Conservation (phyloP, 64 coral and sea anemone species). For the Pachyseris speciosa region DNA sequence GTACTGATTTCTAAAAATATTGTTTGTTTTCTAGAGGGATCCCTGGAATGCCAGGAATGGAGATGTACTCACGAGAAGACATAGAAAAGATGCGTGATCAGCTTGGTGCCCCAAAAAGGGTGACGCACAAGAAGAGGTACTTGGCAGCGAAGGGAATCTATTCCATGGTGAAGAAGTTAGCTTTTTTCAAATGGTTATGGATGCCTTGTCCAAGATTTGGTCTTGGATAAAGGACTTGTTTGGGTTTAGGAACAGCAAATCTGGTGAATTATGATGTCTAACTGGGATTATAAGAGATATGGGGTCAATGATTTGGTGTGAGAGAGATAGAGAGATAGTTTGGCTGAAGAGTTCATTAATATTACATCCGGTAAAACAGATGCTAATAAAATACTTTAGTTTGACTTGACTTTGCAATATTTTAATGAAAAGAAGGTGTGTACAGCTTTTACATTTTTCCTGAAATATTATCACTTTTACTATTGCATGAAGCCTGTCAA, state of each 20-base stretch:
- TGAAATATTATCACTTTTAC: too few relatives aligned
- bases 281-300: background rate
- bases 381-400: too few relatives aligned
- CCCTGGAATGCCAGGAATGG: constrained; percentile 99
- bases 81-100: constrained; percentile 76
- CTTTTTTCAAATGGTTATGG: constrained; percentile 79
- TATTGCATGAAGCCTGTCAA: too few relatives aligned
- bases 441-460: too few relatives aligned
- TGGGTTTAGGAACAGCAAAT: constrained; percentile 44
- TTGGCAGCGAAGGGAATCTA: constrained; percentile 52
- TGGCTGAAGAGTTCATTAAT: too few relatives aligned
- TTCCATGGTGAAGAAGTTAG: constrained; percentile 68
- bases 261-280: constrained; percentile 61
- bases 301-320: background rate
- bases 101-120: constrained; percentile 58
- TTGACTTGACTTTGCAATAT: too few relatives aligned
- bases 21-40: constrained; percentile 70
- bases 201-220: constrained; percentile 63
- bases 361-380: too few relatives aligned
- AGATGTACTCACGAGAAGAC: constrained; percentile 99
- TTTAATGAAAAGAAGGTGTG: too few relatives aligned
- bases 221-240: constrained; percentile 79
- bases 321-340: too few relatives aligned
- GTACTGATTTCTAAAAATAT: background rate
- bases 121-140: constrained; percentile 15